These are phyloP conservation scores for Halcyon chelicuti DNA, from an alignment of 2,797 vertebrate species.

Conservation along the genomic window DNA sequence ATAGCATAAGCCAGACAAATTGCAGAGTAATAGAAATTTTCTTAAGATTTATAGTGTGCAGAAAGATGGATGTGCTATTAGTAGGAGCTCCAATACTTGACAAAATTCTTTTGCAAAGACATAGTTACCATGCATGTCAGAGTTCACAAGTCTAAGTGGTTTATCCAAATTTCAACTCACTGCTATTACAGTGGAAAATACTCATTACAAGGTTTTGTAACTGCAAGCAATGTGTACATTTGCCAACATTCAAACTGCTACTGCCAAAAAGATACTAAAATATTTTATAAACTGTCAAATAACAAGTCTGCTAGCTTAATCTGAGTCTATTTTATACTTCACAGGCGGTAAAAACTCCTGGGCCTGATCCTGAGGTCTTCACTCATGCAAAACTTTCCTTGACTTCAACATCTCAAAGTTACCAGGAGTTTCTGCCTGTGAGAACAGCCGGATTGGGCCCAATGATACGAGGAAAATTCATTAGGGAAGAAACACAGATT, in stretches of 20 bases:
- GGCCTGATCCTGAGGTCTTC: not conserved
- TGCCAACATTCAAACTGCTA: conserved; percentile 82
- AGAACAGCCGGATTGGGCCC: not conserved
- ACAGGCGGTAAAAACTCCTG: conserved; percentile 71
- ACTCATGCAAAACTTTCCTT: not conserved
- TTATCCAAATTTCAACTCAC: conserved; percentile 83
- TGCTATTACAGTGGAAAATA: conserved; percentile 83
- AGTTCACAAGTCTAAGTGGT: conserved; percentile 86
- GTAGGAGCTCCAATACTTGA: conserved; percentile 84
- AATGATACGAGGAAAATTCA: not conserved
- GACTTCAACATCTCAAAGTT: not conserved
- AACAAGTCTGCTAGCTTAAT: conserved; percentile 83
- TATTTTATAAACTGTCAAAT: conserved; percentile 86
- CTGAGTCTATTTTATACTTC: conserved; percentile 79
- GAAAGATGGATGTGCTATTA: conserved; percentile 90
- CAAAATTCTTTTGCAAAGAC: conserved; percentile 85
- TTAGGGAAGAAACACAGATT: not conserved
- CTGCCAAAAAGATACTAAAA: conserved; percentile 84
- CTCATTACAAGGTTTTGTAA: conserved; percentile 82
- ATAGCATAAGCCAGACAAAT: conserved; percentile 89
- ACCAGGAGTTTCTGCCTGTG: rapidly evolving
- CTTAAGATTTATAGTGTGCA: conserved; percentile 87
- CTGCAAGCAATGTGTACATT: conserved; percentile 78
- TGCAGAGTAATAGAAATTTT: conserved; percentile 90
- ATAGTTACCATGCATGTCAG: conserved; percentile 85